Conservation (phyloP, 2,797 vertebrate genomes). For the Cyclopterus lumpus region DNA sequence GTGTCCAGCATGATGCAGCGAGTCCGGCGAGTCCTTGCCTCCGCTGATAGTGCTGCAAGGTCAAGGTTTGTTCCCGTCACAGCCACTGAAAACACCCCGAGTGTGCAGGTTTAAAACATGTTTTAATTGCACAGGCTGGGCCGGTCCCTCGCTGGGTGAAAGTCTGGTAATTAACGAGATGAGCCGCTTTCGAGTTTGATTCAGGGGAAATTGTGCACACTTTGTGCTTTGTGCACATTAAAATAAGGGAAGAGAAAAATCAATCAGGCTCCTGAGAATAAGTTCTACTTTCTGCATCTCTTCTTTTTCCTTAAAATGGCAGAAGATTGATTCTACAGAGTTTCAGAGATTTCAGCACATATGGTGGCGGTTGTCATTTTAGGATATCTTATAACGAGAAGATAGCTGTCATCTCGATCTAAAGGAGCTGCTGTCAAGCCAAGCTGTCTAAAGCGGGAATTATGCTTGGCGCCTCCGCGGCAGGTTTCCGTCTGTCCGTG, state of each 20-base stretch:
- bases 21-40: conserved; percentile 33
- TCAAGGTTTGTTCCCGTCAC: conserved; percentile 70
- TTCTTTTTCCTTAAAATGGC: background rate
- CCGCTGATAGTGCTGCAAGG: conserved; percentile 79
- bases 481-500: no score
- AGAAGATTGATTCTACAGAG: background rate
- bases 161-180: conserved; percentile 36
- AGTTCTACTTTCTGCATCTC: conserved; percentile 5
- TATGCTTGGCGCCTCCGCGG: no score
- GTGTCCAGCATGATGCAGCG: conserved; percentile 63
- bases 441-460: no score
- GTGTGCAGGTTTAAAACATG: background rate
- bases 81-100: background rate
- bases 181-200: conserved; percentile 29
- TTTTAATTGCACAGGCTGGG: conserved; percentile 14
- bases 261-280: conserved; percentile 14
- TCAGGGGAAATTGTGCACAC: conserved; percentile 16
- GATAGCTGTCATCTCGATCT: background rate
- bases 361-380: background rate
- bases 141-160: background rate
- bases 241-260: conserved; percentile 24
- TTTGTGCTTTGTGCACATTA: conserved; percentile 25
- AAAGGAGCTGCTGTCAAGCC: no score
- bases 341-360: conserved; percentile 5
- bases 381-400: background rate